Conservation (phyloP, 2,888 invertebrate species). For the Seira ritae region DNA sequence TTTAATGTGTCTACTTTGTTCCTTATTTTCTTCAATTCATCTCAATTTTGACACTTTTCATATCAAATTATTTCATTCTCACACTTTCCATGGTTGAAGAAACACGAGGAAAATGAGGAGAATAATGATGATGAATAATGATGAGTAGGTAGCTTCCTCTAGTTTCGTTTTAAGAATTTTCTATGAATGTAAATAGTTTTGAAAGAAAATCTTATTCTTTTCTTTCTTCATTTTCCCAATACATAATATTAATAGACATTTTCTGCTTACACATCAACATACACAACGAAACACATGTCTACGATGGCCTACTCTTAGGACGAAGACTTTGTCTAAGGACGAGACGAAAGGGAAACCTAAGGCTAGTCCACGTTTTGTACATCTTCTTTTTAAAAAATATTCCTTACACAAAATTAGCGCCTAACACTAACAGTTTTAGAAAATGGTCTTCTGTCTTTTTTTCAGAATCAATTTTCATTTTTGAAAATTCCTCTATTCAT, state of each 20-base stretch:
- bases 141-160: constrained; percentile 38
- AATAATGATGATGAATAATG: constrained; percentile 62
- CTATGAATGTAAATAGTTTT: constrained; percentile 2
- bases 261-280: background rate
- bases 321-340: constrained; percentile 29
- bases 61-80: constrained; percentile 58
- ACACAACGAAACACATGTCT: background rate
- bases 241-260: background rate
- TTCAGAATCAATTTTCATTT: constrained; percentile 58
- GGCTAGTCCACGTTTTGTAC: constrained; percentile 36
- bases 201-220: background rate
- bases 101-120: constrained; percentile 56
- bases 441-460: constrained; percentile 46
- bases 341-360: constrained; percentile 28
- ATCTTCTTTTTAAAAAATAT: background rate
- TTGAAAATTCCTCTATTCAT: constrained; percentile 22
- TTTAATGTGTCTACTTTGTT: constrained; percentile 7
- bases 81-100: constrained; percentile 61
- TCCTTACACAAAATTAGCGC: constrained; percentile 54
- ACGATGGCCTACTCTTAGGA: constrained; percentile 10
- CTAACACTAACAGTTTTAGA: constrained; percentile 56
- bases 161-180: background rate
- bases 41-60: constrained; percentile 60
- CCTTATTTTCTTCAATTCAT: constrained; percentile 26
- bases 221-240: background rate